Base-by-base conservation (phyloP, 2,113 vertebrate species). In the Tragelaphus strepsiceros region DNA sequence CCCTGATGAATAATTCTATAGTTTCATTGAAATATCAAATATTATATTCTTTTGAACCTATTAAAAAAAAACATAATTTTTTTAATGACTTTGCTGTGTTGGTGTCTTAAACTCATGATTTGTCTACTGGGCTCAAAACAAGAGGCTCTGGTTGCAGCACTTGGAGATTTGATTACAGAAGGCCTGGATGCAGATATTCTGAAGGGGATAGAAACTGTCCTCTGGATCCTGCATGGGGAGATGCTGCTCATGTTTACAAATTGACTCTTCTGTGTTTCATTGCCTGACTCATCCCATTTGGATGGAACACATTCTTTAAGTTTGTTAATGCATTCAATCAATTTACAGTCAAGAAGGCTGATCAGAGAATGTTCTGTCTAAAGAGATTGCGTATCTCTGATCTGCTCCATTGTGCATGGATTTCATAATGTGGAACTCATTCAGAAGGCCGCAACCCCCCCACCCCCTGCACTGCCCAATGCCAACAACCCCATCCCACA, bases 321-420 rank as follows among this genome's bases (percentile, higher is more conserved):
- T 71, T 54, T 90, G 28, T 96, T 97, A 97, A 95, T 94, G 22
- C 10, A 88, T 86, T 83, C 77, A 93, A 49, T 92, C 84, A 88
- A 71, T 91, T 86, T 96, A 61, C 7, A 71, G 67, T 89, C 54
- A 71, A 71, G 43, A 97, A 94, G 56, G 5, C 35, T 95, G 59
- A 96, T 64, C 28, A 61, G 84, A 93, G 83, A 96, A 61, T 82
- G 89, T 71, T 87, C 51, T 78, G 39, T 91, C 58, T 77, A 78
- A 51, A 43, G 56, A 96, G 46, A 94, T 94, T 91, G 43, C 8
- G 5, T 94, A 81, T 93, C 88, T 97, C 74, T 85, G 58, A 64
- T 88, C 92, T 84, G 64, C 90, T 94, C 56, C 54, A 77, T 49
- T 30, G 6, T 94, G 64, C 35, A 43, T 26, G 13, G 14, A 46